Evolutionary conservation across 2,888 invertebrate species (phyloP), one percentile per base, ranked within the genome.

Genomic region (Melieria crassipennis): DNA sequence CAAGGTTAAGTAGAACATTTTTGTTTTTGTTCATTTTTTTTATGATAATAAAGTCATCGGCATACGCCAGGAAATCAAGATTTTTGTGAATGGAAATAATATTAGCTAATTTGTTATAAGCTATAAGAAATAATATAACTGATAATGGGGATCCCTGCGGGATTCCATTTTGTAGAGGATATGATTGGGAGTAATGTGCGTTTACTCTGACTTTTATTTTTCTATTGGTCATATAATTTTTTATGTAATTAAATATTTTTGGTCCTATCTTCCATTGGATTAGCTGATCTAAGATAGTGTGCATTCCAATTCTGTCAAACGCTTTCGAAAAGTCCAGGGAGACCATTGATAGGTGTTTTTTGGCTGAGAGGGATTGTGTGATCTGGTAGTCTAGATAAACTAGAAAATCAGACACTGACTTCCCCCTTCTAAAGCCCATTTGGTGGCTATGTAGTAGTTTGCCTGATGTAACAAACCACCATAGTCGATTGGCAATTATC

Each of bases 401-500:
- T 50, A 50, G 60, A 60, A 11, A 43, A 43, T 60, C 7, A 45
- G 60, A 60, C 7, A 56, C 60, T 4, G 60, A 3, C 43, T 60
- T 60, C 10, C 43, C 60, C 11, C 10, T 60, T 10, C 60, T 60
- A 43, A 60, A 60, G 7, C 60, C 43, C 6, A 60, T 60, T 43
- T 60, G 60, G 43, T 60, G 45, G 45, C 45, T 60, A 42, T 57
- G 56, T 42, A 57, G 56, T 60, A 60, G 60, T 60, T 43, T 60
- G n/a, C 5, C n/a, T 10, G 60, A 3, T 11, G 60, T 9, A 43
- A 56, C 10, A 56, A 74, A 74, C 74, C 75, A 75, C 72, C 71
- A 67, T 42, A 73, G 45, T 7, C 69, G 50, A 6, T 73, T 67
- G 2, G 30, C 30, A 30, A 30, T 30, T 4, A 72, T 74, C 66